A percentile compares a stretch with the other conserved stretches of the same genome.
Evolutionary conservation across 1,140 invertebrate species (phyloP).

Genomic region (Oncopodura yosiiana): DNA sequence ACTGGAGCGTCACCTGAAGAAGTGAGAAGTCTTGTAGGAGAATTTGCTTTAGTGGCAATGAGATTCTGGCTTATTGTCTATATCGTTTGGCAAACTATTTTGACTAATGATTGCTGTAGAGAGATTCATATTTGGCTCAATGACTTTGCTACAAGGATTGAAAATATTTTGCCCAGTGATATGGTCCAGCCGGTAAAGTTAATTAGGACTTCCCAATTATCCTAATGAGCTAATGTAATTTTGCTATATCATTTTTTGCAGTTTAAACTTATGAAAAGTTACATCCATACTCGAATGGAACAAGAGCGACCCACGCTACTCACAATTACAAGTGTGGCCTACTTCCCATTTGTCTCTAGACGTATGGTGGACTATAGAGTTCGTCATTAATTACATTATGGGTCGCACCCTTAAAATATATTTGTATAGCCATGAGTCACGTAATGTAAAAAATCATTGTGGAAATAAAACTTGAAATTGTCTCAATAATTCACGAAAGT

Average conservation of each 20-base stretch:
- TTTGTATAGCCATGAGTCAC: too few species aligned
- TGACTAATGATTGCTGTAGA: background rate
- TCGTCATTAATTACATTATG: background rate
- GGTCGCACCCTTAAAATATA: too few species aligned
- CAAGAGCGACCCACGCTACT: background rate
- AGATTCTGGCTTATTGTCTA: constrained; percentile 1
- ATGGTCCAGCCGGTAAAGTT: background rate
- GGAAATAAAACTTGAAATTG: too few species aligned
- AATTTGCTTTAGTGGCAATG: too few species aligned
- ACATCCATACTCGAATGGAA: constrained; percentile 12
- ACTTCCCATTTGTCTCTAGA: too few species aligned
- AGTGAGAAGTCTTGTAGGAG: too few species aligned
- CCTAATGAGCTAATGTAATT: too few species aligned
- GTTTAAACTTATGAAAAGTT: background rate
- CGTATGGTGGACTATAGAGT: background rate
- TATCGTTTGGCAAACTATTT: constrained; percentile 5
- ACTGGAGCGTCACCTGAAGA: too few species aligned
- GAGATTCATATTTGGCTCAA: constrained; percentile 12
- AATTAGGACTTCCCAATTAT: background rate
- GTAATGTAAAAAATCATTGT: too few species aligned
- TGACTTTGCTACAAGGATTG: constrained; percentile 5
- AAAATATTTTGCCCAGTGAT: background rate
- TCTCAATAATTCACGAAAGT: too few species aligned
- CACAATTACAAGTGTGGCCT: background rate
- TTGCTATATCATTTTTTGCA: too few species aligned